phyloP scores from a whole-genome alignment of 23 tunicate genomes.

The Ciona savignyi region DNA sequence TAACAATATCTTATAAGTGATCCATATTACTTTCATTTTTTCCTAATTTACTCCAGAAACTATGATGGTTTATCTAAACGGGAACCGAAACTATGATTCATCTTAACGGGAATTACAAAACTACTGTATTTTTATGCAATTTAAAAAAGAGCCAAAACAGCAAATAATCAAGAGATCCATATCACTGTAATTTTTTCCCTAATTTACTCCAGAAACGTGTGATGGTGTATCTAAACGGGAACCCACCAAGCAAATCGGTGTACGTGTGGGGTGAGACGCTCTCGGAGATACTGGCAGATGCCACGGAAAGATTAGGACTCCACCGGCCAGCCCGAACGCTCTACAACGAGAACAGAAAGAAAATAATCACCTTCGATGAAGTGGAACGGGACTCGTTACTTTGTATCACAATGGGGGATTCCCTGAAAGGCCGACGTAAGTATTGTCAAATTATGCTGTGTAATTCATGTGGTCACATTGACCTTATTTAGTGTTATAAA shows the following conservation, averaged over 20 bases:
- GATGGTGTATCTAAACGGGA: constrained; percentile 44
- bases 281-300: constrained; percentile 38
- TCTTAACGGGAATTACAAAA: too few relatives aligned
- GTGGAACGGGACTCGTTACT: constrained; percentile 59
- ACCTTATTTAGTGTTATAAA: too few relatives aligned
- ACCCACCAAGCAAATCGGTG: constrained; percentile 21
- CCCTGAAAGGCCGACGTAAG: constrained; percentile 64
- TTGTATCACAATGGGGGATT: constrained; percentile 44
- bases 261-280: constrained; percentile 75
- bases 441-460: neutral
- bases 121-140: too few relatives aligned
- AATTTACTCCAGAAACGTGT: constrained; percentile 93
- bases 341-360: constrained; percentile 35
- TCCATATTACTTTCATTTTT: too few relatives aligned
- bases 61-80: too few relatives aligned
- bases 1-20: too few relatives aligned
- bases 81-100: too few relatives aligned
- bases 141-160: too few relatives aligned
- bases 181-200: neutral
- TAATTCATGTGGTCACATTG: neutral
- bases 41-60: too few relatives aligned
- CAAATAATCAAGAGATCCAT: too few relatives aligned
- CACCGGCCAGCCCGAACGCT: constrained; percentile 24
- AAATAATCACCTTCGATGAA: constrained; percentile 46
- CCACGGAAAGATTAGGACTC: constrained; percentile 41